Evolutionary conservation across 1,140 invertebrate genomes (phyloP).

Genomic region (Diachasmimorpha longicaudata): DNA sequence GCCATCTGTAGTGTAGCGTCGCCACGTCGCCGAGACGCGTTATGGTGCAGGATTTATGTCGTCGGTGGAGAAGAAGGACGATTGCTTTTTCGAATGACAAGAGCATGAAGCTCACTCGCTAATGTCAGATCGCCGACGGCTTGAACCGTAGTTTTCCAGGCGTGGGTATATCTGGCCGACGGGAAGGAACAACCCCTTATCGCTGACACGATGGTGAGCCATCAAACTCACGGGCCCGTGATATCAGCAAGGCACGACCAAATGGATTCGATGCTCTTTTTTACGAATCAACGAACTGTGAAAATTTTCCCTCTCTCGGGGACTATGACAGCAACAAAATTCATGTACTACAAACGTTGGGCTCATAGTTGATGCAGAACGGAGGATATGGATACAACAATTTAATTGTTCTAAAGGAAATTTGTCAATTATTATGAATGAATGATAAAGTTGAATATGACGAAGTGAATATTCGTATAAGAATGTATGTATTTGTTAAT

Average conservation of each 20-base stretch:
- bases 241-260: constrained; percentile 28
- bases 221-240: constrained; percentile 31
- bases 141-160: background rate
- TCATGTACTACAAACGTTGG: too few relatives aligned
- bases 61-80: constrained; percentile 39
- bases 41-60: constrained; percentile 52
- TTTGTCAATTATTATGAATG: too few relatives aligned
- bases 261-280: background rate
- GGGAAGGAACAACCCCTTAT: constrained; percentile 28
- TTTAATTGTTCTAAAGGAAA: too few relatives aligned
- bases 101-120: constrained; percentile 5
- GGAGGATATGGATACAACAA: too few relatives aligned
- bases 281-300: background rate
- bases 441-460: too few relatives aligned
- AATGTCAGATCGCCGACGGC: background rate
- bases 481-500: too few relatives aligned
- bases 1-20: constrained; percentile 35
- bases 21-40: constrained; percentile 33
- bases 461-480: too few relatives aligned
- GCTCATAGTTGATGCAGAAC: too few relatives aligned
- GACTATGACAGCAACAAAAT: background rate
- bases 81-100: constrained; percentile 43
- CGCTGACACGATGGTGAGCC: constrained; percentile 13
- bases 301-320: background rate
- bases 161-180: constrained; percentile 7